Conservation (phyloP, 2,888 invertebrate genomes). For the Chesias legatella region DNA sequence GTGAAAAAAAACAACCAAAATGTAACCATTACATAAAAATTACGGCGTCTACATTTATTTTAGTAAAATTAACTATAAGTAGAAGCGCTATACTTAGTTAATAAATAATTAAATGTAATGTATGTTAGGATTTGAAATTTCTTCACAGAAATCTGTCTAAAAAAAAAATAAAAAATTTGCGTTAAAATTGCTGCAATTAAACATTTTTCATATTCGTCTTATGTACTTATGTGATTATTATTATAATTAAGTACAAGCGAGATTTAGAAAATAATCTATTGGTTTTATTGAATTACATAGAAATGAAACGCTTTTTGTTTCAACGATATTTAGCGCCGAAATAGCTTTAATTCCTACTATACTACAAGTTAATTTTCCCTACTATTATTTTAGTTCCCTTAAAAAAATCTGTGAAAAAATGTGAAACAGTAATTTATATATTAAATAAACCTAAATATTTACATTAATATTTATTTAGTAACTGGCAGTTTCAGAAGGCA, state of each 20-base stretch:
- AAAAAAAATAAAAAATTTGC: too few species aligned
- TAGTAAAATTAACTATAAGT: slow-evolving; percentile 56
- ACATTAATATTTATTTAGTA: slow-evolving; percentile 63
- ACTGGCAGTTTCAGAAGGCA: slow-evolving; percentile 76
- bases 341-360: too few species aligned
- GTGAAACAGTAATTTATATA: slow-evolving; percentile 37
- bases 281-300: too few species aligned
- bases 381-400: background rate
- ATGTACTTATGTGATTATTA: slow-evolving; percentile 24
- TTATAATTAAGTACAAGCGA: slow-evolving; percentile 43
- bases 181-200: too few species aligned
- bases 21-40: slow-evolving; percentile 48
- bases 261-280: slow-evolving; percentile 11
- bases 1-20: slow-evolving; percentile 64
- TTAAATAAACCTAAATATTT: slow-evolving; percentile 50
- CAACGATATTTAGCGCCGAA: too few species aligned
- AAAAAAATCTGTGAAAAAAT: slow-evolving; percentile 56
- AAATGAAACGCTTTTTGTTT: too few species aligned
- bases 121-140: slow-evolving; percentile 42
- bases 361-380: slow-evolving; percentile 2
- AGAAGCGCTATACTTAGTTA: slow-evolving; percentile 64
- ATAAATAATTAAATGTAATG: slow-evolving; percentile 52
- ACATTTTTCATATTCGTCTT: too few species aligned
- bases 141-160: slow-evolving; percentile 51
- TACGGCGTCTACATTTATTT: slow-evolving; percentile 61